phyloP scores from a whole-genome alignment of 2,888 invertebrate species.

The Frankliniella fusca region DNA sequence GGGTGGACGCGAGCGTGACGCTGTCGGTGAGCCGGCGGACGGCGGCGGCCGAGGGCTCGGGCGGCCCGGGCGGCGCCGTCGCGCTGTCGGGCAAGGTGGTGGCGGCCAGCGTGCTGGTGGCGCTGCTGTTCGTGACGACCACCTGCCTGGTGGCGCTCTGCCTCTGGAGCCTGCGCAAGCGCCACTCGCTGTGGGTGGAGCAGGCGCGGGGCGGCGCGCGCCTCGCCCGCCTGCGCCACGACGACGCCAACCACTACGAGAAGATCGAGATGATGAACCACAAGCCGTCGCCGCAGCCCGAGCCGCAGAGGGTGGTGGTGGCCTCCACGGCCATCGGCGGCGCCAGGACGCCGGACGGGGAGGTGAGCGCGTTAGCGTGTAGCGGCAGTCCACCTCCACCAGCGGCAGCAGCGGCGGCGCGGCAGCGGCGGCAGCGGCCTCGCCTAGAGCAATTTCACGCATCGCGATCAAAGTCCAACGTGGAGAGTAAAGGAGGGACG shows the following conservation, averaged over 20 bases:
- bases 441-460: slow-evolving; percentile 11
- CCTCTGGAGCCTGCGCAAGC: slow-evolving; percentile 57
- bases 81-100: slow-evolving; percentile 58
- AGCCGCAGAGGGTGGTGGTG: slow-evolving; percentile 31
- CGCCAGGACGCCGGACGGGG: slow-evolving; percentile 26
- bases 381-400: too few species aligned
- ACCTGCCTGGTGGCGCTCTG: slow-evolving; percentile 64
- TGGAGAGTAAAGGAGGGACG: neutral
- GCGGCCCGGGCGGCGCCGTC: too few species aligned
- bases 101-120: slow-evolving; percentile 63
- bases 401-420: slow-evolving; percentile 31
- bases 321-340: neutral
- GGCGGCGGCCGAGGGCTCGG: slow-evolving; percentile 13
- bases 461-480: neutral
- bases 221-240: slow-evolving; percentile 44
- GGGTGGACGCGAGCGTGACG: slow-evolving; percentile 68
- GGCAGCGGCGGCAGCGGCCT: slow-evolving; percentile 36
- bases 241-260: slow-evolving; percentile 63
- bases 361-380: neutral
- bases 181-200: slow-evolving; percentile 56
- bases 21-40: slow-evolving; percentile 54
- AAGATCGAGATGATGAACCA: slow-evolving; percentile 69
- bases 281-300: slow-evolving; percentile 44
- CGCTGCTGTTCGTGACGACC: slow-evolving; percentile 59
- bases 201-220: slow-evolving; percentile 41